These are phyloP conservation scores for Agonopterix alstromeriana DNA, from an alignment of 2,888 invertebrate species.

Conservation along the genomic window DNA sequence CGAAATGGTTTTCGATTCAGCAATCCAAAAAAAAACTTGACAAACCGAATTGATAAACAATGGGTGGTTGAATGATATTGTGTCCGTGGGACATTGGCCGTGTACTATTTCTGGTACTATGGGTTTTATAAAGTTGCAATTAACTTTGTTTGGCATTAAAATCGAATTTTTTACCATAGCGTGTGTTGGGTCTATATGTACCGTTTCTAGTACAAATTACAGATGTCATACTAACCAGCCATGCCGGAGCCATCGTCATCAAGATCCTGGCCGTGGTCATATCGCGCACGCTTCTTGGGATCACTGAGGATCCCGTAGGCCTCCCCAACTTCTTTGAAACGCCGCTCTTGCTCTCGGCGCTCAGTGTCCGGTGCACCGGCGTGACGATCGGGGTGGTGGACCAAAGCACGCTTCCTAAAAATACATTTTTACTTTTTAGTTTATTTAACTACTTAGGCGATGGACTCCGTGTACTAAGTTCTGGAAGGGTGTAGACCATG, in stretches of 20 bases:
- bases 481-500: not conserved
- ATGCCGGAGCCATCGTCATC: constrained; percentile 80
- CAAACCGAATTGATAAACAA: no score
- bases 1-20: no score
- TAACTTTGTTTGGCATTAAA: no score
- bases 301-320: constrained; percentile 95
- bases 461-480: not conserved
- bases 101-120: no score
- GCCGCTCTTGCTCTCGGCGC: constrained; percentile 93
- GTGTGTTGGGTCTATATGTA: no score
- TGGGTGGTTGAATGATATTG: no score
- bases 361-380: constrained; percentile 89
- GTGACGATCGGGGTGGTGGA: constrained; percentile 97
- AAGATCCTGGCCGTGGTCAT: constrained; percentile 94
- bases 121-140: no score
- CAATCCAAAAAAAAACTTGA: no score
- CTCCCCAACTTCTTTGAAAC: constrained; percentile 97
- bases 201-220: no score
- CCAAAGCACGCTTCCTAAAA: constrained; percentile 86
- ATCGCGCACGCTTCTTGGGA: constrained; percentile 90
- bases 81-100: no score
- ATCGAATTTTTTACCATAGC: no score
- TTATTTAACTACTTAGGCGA: not conserved
- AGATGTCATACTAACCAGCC: constrained; percentile 43
- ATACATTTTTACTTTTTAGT: not conserved